Base-by-base conservation (phyloP, 2,113 vertebrate genomes). In the Myotis brandtii region DNA sequence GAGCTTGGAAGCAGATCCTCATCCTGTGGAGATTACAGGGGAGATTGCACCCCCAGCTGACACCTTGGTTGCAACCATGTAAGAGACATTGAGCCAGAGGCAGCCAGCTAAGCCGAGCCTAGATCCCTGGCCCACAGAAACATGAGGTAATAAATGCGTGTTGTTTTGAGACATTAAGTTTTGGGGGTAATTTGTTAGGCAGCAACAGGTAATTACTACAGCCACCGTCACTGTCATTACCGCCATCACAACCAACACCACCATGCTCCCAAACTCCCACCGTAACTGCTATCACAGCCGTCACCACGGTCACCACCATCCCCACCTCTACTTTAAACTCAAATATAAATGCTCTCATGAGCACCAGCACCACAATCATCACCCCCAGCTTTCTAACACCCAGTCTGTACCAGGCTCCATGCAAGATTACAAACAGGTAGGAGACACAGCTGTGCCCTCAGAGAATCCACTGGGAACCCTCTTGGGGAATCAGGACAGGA, bases 1-100 rank as follows among this genome's bases (percentile, higher is more conserved):
- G 59, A 82, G 25, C 23, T 17, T 25, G 52, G 89, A 54, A 64
- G 37, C 46, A 80, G 56, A 34, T 37, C 21, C 17, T 23, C 18
- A 37, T 32, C 48, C 8, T 20, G 79, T 34, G 1, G 48, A 93
- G n/a, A 59, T 4, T 43, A 13, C 9, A 48, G 82, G 48, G 25
- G 40, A 83, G 30, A 69, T 8, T 2, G 13, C 2, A 62, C 32
- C 30, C 37, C 52, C 11, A 32, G 66, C 37, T 18, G 10, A 72
- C n/a, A 79, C 79, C 77, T 67, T 69, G 52, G 9, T 50, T 59
- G 56, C 11, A 46, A 56, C 30, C 62, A 72, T 37, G 23, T 64
- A 77, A 95, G 76, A 92, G 76, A 87, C 52, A n/a, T 40, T 7
- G 50, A 86, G 66, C 72, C 56, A 69, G 54, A 96, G 50, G 76